Evolutionary conservation across 2,888 invertebrate species (phyloP).

Genomic region (Uloborus plumipes): DNA sequence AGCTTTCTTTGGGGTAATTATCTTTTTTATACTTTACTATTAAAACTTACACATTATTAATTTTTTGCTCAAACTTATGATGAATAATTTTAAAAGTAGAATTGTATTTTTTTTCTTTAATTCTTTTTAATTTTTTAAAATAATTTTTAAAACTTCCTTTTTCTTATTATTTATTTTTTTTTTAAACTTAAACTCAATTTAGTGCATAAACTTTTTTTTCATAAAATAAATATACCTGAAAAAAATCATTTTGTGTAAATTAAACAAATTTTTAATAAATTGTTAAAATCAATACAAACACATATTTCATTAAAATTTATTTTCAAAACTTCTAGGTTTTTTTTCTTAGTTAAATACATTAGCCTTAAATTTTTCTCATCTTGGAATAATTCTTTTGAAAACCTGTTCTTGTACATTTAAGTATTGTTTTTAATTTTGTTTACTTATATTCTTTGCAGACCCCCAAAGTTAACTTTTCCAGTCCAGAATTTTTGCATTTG

Average conservation of each 20-base stretch:
- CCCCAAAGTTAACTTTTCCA: constrained; percentile 55
- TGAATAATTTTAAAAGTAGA: too few species aligned
- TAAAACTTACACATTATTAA: neutral
- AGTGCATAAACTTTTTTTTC: too few species aligned
- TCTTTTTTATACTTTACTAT: neutral
- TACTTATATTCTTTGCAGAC: constrained; percentile 49
- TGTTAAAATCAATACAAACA: too few species aligned
- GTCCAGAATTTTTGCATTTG: constrained; percentile 44
- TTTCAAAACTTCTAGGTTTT: too few species aligned
- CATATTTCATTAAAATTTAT: too few species aligned
- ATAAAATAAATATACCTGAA: too few species aligned
- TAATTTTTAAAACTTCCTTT: neutral
- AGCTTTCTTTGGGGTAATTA: constrained; percentile 65
- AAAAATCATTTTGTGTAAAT: too few species aligned
- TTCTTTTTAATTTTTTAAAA: neutral
- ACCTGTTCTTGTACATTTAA: neutral
- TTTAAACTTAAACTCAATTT: neutral
- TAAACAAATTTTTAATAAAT: too few species aligned
- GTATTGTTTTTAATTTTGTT: neutral
- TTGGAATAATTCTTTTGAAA: too few species aligned
- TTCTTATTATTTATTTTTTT: neutral
- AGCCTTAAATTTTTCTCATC: too few species aligned
- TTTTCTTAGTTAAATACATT: too few species aligned
- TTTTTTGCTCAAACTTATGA: neutral
- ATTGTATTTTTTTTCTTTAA: too few species aligned